phyloP scores from a whole-genome alignment of 2,797 vertebrate genomes.

The Rachycentron canadum region DNA sequence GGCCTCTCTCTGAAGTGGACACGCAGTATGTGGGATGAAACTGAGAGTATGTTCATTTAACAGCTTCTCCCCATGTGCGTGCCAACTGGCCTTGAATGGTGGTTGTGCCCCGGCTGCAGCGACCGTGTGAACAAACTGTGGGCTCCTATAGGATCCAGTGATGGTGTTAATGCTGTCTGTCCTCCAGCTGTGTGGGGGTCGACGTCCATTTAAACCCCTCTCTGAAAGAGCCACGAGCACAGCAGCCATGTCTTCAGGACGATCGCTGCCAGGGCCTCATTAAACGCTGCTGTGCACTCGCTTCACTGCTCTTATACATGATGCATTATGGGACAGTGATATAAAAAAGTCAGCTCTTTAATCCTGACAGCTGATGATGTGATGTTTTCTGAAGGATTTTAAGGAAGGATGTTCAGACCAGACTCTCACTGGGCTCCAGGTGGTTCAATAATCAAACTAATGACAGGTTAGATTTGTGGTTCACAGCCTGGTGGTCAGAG shows the following conservation, averaged over 20 bases:
- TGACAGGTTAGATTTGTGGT: not conserved
- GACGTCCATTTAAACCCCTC: not conserved
- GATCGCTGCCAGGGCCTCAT: conserved; percentile 13
- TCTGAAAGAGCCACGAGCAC: not conserved
- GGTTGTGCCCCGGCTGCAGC: not conserved
- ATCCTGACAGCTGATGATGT: conserved; percentile 2
- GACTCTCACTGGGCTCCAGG: not conserved
- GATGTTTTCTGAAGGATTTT: conserved; percentile 28
- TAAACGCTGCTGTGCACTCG: conserved; percentile 17
- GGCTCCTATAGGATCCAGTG: conserved; percentile 6
- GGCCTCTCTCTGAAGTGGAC: no score
- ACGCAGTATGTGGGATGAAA: no score
- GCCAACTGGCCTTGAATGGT: no score
- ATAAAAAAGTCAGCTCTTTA: not conserved
- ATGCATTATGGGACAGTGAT: conserved; percentile 5
- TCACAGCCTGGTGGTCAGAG: no score
- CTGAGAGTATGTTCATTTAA: not conserved
- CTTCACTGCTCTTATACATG: not conserved
- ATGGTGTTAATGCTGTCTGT: conserved; percentile 6
- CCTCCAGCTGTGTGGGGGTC: conserved; percentile 23
- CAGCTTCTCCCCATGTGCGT: not conserved
- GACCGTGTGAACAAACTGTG: not conserved
- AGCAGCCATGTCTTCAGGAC: conserved; percentile 10
- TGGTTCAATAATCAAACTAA: conserved; percentile 12
- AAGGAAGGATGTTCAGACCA: not conserved